Evolutionary conservation across 2,888 invertebrate genomes (phyloP).

Genomic region (Tipula vernalis): DNA sequence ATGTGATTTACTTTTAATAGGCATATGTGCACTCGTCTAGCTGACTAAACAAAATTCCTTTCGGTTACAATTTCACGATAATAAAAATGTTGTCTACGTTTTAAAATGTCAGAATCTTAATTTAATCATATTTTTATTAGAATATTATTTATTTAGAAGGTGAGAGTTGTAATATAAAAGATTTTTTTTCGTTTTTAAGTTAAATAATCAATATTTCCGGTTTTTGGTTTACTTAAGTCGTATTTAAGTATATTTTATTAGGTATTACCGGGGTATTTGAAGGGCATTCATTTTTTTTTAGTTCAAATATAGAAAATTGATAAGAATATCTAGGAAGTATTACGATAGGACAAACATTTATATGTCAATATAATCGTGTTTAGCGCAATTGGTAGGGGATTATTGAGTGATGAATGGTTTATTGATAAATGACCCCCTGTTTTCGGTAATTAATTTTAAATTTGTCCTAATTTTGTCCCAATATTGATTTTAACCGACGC

Average conservation of each 20-base stretch:
- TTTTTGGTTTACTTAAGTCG: neutral
- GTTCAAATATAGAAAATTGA: neutral
- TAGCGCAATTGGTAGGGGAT: neutral
- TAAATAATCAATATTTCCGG: neutral
- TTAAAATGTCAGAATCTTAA: neutral
- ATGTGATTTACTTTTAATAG: neutral
- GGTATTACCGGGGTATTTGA: neutral
- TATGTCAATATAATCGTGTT: neutral
- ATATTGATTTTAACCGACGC: too few relatives aligned
- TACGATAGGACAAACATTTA: neutral
- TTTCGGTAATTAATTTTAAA: neutral
- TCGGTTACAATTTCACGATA: neutral
- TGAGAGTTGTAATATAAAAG: neutral
- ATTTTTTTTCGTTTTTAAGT: neutral
- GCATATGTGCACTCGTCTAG: neutral
- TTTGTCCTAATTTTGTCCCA: too few relatives aligned
- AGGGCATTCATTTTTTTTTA: neutral
- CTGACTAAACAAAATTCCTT: neutral
- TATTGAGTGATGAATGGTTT: neutral
- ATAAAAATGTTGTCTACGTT: neutral
- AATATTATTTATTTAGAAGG: neutral
- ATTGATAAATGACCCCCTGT: neutral
- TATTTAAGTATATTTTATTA: neutral
- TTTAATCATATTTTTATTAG: neutral
- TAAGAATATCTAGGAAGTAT: neutral